Percentiles rank a stretch among this genome's conserved stretches.
Evolutionary conservation across 2,113 vertebrate genomes (phyloP).

Genomic region (Dendrocopos noguchii): DNA sequence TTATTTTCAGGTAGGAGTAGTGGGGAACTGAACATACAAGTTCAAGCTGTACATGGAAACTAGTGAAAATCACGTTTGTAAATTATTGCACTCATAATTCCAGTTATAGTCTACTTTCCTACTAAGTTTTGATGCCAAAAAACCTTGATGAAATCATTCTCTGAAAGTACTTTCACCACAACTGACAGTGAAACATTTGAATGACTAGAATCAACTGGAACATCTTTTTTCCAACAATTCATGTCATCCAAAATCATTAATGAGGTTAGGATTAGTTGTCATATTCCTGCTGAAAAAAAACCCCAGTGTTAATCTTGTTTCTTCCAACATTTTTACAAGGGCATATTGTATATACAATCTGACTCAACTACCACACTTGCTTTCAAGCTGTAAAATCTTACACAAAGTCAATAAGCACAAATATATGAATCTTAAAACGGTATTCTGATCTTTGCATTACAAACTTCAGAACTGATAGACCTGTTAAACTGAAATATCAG

Average conservation of each 20-base stretch:
- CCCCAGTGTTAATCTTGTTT: not conserved
- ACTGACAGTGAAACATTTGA: not conserved
- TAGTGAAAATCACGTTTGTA: not conserved
- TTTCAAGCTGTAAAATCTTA: conserved; percentile 12
- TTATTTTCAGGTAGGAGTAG: not conserved
- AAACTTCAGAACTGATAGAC: conserved; percentile 25
- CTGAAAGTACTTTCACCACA: not conserved
- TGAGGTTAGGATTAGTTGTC: not conserved
- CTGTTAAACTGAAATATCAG: conserved; percentile 51
- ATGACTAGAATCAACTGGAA: not conserved
- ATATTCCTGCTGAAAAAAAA: not conserved
- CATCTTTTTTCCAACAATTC: not conserved
- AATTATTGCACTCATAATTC: not conserved
- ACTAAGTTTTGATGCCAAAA: not conserved
- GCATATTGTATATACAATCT: not conserved
- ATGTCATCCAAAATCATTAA: not conserved
- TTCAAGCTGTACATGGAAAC: not conserved
- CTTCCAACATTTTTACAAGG: not conserved
- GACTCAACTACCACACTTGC: not conserved
- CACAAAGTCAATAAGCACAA: not conserved
- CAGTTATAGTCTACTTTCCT: not conserved
- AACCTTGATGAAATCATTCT: not conserved
- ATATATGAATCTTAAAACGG: conserved; percentile 14
- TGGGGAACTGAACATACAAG: no score
- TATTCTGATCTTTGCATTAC: not conserved